These are phyloP conservation scores for Plagiodera versicolora DNA, from an alignment of 2,888 invertebrate genomes.

Conservation along the genomic window DNA sequence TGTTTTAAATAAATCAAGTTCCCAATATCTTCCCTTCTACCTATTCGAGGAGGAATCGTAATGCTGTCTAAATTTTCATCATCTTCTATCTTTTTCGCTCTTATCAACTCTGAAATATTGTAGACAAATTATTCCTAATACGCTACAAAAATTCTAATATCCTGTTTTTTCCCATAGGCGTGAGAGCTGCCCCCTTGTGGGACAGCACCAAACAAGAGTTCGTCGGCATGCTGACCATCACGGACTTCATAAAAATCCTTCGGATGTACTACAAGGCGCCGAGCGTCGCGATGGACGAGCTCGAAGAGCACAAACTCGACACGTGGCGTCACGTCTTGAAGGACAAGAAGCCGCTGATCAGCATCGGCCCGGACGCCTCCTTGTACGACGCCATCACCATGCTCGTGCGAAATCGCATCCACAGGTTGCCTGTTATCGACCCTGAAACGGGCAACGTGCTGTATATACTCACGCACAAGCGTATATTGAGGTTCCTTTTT, in stretches of 20 bases:
- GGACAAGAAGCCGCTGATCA: constrained; percentile 84
- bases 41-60: too few relatives aligned
- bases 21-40: too few relatives aligned
- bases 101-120: too few relatives aligned
- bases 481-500: constrained; percentile 96
- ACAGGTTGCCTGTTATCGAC: constrained; percentile 96
- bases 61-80: too few relatives aligned
- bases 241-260: constrained; percentile 98
- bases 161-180: constrained; percentile 68
- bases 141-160: too few relatives aligned
- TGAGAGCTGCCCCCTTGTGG: constrained; percentile 97
- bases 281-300: constrained; percentile 89
- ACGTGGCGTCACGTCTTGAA: constrained; percentile 94
- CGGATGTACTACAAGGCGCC: constrained; percentile 97
- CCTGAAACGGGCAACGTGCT: constrained; percentile 93
- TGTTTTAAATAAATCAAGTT: too few relatives aligned
- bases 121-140: too few relatives aligned
- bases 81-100: too few relatives aligned
- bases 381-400: constrained; percentile 92
- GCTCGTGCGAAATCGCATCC: constrained; percentile 91
- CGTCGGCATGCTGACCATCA: constrained; percentile 98
- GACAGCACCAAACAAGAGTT: constrained; percentile 89
- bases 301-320: constrained; percentile 95
- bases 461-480: constrained; percentile 97
- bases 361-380: constrained; percentile 88